Base-by-base conservation (phyloP, 2,113 vertebrate species). In the Ondatra zibethicus region DNA sequence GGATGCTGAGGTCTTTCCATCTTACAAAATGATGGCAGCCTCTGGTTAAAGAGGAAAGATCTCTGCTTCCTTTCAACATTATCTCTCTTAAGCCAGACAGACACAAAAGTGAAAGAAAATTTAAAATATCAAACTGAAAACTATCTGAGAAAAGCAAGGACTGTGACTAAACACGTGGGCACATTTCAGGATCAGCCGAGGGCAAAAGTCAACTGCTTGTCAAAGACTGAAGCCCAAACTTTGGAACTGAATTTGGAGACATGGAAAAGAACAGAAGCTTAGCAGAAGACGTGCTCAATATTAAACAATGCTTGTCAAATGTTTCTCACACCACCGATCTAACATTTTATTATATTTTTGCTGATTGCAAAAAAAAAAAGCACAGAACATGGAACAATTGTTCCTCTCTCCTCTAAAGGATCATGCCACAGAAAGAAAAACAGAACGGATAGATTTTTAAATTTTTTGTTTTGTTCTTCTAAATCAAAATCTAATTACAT, bases 231-330 rank as follows among this genome's bases (percentile, higher is more conserved):
- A 75, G 36, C 16, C 16, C 16, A 70, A 72, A 55, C 11, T 77
- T 95, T 58, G 58, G 96, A 77, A 91, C 50, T 92, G 77, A 97
- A 92, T 29, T 89, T 75, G 8, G 36, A 93, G 42, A 65, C 47
- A 93, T 72, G 6, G 6, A 86, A 39, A 94, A 92, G 2, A 82
- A 85, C 80, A 58, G 36, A 66, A 66, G 19, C 11, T 73, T 90
- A 88, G 82, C 65, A 80, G 50, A 91, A 96, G 68, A 75, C 8
- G 25, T 70, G 25, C 92, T 39, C 84, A 82, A 91, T 10, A 58
- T 50, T 65, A 84, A 70, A 73, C 21, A 91, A 50, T 66, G 27
- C 11, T 94, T 92, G 77, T 55, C 27, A 73, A 16, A 84, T 91
- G 36, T 90, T 78, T 92, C 92, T 61, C 19, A 86, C 87, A 65